Percentiles rank a stretch among this genome's conserved stretches.
Evolutionary conservation across 2,797 vertebrate species (phyloP).

Genomic region (Syngnathus acus): DNA sequence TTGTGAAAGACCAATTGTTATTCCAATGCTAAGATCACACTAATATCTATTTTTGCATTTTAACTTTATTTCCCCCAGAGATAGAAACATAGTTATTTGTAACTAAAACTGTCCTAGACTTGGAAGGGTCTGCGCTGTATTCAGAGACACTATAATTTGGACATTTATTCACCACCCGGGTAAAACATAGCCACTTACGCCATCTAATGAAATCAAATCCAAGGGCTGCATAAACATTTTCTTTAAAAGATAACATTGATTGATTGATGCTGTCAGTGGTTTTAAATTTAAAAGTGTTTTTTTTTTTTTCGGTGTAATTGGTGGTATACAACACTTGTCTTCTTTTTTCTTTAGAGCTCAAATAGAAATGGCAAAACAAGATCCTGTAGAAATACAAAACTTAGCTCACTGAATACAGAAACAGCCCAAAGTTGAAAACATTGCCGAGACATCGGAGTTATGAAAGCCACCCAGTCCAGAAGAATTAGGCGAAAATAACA

Average conservation of each 20-base stretch:
- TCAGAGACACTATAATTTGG: background rate
- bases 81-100: background rate
- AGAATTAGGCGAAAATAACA: background rate
- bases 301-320: too few species aligned
- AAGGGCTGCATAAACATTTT: too few species aligned
- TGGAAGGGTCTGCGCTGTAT: background rate
- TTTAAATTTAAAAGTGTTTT: too few species aligned
- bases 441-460: background rate
- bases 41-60: conserved; percentile 24
- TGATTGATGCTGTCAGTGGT: too few species aligned
- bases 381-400: background rate
- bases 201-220: too few species aligned
- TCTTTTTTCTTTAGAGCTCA: too few species aligned
- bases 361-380: too few species aligned
- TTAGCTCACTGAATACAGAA: background rate
- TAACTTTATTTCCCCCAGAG: background rate
- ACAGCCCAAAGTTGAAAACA: background rate
- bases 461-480: background rate
- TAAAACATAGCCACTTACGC: background rate
- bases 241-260: too few species aligned
- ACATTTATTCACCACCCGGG: background rate
- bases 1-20: conserved; percentile 29
- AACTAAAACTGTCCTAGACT: background rate
- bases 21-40: conserved; percentile 27
- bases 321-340: too few species aligned